Evolutionary conservation across 1,140 invertebrate species (phyloP).

Genomic region (Hyles euphorbiae): DNA sequence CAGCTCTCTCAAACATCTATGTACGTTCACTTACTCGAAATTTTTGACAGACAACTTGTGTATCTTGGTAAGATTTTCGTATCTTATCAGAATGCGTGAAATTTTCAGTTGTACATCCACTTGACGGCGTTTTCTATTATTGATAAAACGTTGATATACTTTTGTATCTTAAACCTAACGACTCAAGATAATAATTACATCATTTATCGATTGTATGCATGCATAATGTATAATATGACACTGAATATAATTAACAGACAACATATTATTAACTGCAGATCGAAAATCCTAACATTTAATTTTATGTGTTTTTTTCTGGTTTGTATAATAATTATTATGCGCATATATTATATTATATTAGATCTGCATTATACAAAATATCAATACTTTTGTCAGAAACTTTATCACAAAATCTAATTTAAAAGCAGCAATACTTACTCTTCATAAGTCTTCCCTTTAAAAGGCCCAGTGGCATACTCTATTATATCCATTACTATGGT

Average conservation of each 20-base stretch:
- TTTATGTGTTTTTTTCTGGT: too few species aligned
- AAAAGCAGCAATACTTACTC: constrained; percentile 46
- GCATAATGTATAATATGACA: too few species aligned
- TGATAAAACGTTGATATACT: neutral
- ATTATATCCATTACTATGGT: constrained; percentile 77
- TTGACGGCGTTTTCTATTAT: constrained; percentile 2
- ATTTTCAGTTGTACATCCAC: constrained; percentile 7
- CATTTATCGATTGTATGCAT: too few species aligned
- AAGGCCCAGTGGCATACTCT: constrained; percentile 74
- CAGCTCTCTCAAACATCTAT: constrained; percentile 27
- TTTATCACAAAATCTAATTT: constrained; percentile 1
- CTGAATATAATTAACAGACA: too few species aligned
- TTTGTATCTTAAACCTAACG: too few species aligned
- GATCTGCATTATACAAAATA: too few species aligned
- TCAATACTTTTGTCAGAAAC: too few species aligned
- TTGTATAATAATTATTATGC: too few species aligned
- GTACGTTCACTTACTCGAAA: constrained; percentile 17
- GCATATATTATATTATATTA: too few species aligned
- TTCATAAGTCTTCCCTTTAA: constrained; percentile 56
- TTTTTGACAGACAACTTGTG: constrained; percentile 22
- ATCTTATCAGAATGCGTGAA: constrained; percentile 24
- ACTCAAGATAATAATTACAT: too few species aligned
- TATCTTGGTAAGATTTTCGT: constrained; percentile 16
- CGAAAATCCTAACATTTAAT: too few species aligned
- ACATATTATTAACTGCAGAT: too few species aligned